Percentiles rank a stretch among this genome's conserved stretches.
Conservation (phyloP, 2,113 vertebrate species). For the Silurus meridionalis region DNA sequence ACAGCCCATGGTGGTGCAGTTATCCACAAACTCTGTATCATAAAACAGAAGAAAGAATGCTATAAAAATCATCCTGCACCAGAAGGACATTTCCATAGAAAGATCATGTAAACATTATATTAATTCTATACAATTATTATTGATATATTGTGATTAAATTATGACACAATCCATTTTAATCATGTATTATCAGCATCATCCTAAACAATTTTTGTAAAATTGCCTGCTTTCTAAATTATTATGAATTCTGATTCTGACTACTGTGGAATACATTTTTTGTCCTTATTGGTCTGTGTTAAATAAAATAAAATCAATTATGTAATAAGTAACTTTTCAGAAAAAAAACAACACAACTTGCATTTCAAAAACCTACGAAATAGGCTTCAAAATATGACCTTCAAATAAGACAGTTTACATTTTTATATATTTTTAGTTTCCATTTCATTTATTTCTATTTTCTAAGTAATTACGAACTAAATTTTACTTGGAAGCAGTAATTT, state of each 20-base stretch:
- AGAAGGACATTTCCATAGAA: neutral
- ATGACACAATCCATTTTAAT: neutral
- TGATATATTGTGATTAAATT: neutral
- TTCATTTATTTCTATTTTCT: neutral
- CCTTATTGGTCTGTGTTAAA: neutral
- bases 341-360: neutral
- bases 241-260: neutral
- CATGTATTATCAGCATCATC: neutral
- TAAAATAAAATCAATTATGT: neutral
- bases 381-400: too few relatives aligned
- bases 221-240: neutral
- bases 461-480: neutral
- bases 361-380: neutral
- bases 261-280: neutral
- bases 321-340: too few relatives aligned
- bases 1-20: slow-evolving; percentile 80
- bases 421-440: neutral
- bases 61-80: neutral
- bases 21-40: slow-evolving; percentile 73
- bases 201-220: neutral
- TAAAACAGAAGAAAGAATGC: slow-evolving; percentile 9
- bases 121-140: too few relatives aligned
- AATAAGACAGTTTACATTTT: neutral
- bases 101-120: too few relatives aligned
- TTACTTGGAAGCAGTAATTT: too few relatives aligned